Conservation (phyloP, 1,140 invertebrate species). For the Laupala kohalensis region DNA sequence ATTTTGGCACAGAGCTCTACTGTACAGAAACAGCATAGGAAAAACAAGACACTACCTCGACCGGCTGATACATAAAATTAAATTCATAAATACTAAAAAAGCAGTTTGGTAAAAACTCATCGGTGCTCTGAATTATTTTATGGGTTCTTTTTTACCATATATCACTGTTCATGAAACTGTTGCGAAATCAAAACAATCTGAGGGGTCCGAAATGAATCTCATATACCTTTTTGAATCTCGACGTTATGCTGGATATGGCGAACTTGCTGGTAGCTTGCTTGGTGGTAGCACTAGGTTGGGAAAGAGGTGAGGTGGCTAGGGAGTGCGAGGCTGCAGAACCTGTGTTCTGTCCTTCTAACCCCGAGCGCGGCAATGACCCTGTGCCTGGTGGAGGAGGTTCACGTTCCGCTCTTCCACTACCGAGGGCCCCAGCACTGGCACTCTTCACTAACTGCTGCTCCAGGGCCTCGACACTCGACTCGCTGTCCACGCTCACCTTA, state of each 20-base stretch:
- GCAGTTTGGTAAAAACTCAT: no score
- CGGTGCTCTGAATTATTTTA: no score
- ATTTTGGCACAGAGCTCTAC: no score
- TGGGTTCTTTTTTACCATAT: no score
- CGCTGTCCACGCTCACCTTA: constrained; percentile 40
- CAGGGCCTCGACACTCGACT: constrained; percentile 29
- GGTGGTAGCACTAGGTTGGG: constrained; percentile 12
- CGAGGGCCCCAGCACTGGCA: constrained; percentile 57
- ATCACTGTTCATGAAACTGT: no score
- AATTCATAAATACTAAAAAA: no score
- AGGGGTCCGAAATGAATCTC: no score
- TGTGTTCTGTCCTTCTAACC: constrained; percentile 5
- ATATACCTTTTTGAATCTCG: constrained; percentile 43
- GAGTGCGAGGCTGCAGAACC: background rate
- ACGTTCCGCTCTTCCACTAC: constrained; percentile 30
- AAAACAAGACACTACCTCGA: no score
- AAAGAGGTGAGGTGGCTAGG: no score
- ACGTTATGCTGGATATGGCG: constrained; percentile 45
- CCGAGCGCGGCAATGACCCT: constrained; percentile 26
- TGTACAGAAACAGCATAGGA: no score
- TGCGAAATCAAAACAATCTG: no score
- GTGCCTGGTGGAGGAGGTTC: background rate
- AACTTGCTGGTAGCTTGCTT: constrained; percentile 23
- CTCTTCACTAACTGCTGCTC: constrained; percentile 39
- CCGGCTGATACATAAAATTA: no score